Conservation (phyloP, 2,888 invertebrate species). For the Philaethria dido region DNA sequence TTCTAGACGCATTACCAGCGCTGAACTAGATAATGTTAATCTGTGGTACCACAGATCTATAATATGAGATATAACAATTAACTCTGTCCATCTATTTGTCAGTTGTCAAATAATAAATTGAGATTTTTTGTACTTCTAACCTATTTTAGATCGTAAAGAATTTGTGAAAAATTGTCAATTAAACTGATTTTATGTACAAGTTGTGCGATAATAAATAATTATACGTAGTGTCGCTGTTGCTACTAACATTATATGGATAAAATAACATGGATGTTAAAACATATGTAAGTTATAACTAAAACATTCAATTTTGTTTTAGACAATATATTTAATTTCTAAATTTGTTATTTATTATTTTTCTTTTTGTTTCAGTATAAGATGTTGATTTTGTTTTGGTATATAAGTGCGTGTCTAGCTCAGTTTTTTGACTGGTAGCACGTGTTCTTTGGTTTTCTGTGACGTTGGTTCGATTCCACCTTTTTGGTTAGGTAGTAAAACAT, state of each 20-base stretch:
- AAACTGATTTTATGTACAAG: neutral
- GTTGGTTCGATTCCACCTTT: slow-evolving; percentile 39
- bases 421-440: slow-evolving; percentile 37
- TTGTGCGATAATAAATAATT: neutral
- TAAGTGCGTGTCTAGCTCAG: neutral
- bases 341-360: neutral
- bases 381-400: neutral
- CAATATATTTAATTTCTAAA: neutral
- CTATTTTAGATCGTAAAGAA: slow-evolving; percentile 6
- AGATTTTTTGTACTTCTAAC: slow-evolving; percentile 21
- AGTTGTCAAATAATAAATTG: slow-evolving; percentile 15
- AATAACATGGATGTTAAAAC: slow-evolving; percentile 8
- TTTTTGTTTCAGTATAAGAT: neutral
- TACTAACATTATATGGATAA: neutral
- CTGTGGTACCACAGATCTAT: neutral
- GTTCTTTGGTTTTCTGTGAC: slow-evolving; percentile 29
- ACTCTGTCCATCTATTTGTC: slow-evolving; percentile 14
- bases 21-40: neutral
- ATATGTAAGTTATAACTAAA: slow-evolving; percentile 21
- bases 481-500: neutral
- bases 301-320: neutral
- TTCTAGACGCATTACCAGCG: no score
- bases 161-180: neutral
- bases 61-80: neutral
- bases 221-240: neutral